Evolutionary conservation across 2,888 invertebrate species (phyloP).

Genomic region (Xanthorhoe designata): DNA sequence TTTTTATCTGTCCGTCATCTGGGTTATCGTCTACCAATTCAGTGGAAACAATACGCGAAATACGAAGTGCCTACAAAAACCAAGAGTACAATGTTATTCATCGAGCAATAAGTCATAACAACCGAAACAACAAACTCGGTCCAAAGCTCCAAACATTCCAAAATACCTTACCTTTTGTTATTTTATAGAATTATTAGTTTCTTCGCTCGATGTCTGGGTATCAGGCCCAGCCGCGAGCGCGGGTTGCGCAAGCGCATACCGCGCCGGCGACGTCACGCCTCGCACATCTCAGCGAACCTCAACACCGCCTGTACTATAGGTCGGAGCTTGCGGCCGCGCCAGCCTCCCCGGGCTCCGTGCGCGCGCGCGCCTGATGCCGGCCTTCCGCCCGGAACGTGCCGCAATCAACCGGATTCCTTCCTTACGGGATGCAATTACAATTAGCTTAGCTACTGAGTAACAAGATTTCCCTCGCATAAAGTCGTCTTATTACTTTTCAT

Average conservation of each 20-base stretch:
- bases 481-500: too few relatives aligned
- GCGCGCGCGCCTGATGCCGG: background rate
- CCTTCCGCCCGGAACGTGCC: conserved; percentile 9
- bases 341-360: too few relatives aligned
- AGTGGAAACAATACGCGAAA: too few relatives aligned
- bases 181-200: background rate
- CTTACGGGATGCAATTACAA: conserved; percentile 25
- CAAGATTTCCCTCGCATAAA: conserved; percentile 2
- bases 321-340: too few relatives aligned
- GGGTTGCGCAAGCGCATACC: conserved; percentile 45
- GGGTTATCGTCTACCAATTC: too few relatives aligned
- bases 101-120: background rate
- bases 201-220: background rate
- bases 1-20: too few relatives aligned
- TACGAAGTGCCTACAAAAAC: too few relatives aligned
- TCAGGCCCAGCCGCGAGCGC: background rate
- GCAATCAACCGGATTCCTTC: conserved; percentile 16
- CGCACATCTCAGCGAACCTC: background rate
- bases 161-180: background rate
- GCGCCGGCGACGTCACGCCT: conserved; percentile 42
- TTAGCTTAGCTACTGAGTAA: background rate
- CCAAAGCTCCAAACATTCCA: background rate
- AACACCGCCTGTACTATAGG: too few relatives aligned
- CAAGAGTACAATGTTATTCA: conserved; percentile 5
- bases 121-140: conserved; percentile 1